Base-by-base conservation (phyloP, 2,113 vertebrate genomes). In the Tupaia tana region DNA sequence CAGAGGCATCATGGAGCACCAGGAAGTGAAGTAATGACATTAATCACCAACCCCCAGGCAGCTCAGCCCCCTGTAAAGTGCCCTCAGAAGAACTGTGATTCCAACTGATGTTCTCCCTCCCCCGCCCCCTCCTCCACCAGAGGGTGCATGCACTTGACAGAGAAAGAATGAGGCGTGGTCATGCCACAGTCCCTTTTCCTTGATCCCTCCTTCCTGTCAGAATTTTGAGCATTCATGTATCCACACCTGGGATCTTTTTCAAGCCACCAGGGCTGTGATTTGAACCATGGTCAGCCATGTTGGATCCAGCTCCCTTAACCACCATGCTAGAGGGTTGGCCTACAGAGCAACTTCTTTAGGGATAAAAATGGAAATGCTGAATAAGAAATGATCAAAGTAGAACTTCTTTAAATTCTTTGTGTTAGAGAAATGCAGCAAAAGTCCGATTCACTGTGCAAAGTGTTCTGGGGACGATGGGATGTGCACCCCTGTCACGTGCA, bases 401-500 rank as follows among this genome's bases (percentile, higher is more conserved):
- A 29, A 52, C 27, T 70, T 75, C 24, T 69, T 58, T 7, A 20
- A 86, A 52, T 29, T 59, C 64, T 15, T 14, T 15, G 15, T 64
- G 27, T 82, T 13, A 5, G 24, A 63, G 13, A 59, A 70, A 31
- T 9, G 10, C 8, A 6, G 13, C 79, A 58, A 7, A 22, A 52
- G 56, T 79, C 92, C 9, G 29, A 27, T 19, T 10, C n/a, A 7
- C 52, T 10, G 11, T 20, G 43, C 66, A 14, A 13, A 56, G 34
- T 12, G n/a, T 70, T 69, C 64, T 43, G 43, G 43, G 43, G 43
- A 43, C 59, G 2, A 9, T 52, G 4, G 6, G 56, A n/a, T 52
- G 66, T 25, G 34, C 10, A 1, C 4, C 1, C 0, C 0, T 18
- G 83, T 25, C 6, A 2, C 20, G 43, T 13, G 9, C 8, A 34